Base-by-base conservation (phyloP, 2,797 vertebrate genomes). In the Falco biarmicus region DNA sequence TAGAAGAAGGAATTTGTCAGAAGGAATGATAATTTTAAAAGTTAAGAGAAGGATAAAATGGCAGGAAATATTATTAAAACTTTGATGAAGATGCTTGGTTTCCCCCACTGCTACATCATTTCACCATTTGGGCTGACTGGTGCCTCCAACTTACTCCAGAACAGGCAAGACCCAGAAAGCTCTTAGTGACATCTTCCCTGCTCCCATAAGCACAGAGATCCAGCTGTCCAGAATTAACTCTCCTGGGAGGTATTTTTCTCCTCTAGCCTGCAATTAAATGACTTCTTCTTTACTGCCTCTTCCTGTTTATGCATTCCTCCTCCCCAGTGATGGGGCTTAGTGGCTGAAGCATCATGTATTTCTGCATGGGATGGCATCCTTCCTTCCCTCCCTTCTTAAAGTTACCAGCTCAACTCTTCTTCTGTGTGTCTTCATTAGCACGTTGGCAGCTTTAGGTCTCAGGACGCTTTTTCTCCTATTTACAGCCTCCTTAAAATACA, bases 221-320 rank as follows among this genome's bases (percentile, higher is more conserved):
- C 59, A 90, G 71, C 57, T 6, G 4, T 71, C 90, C 84, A 77
- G 84, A 92, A 31, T 17, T 17, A 95, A 92, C 74, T 41, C 81
- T 89, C 84, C 57, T 14, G 75, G 75, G 78, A 93, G 75, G 51
- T 9, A 3, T 84, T 93, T 85, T 89, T 84, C 56, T 70, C 63
- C 81, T 73, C 70, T 45, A 90, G 78, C 66, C 88, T 86, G 87
- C 95, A 93, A 70, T 87, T 84, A 90, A 96, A 84, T 74, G 66
- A 74, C 77, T 90, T 89, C 82, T 95, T 48, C 77, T 90, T 82
- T 66, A 50, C 81, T 74, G 48, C 53, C 75, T 87, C 89, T 95
- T 96, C 92, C 90, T 96, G 93, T 93, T 96, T 92, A 74, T 70
- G 70, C 84, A 34, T 81, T 92, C 63, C 56, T 79, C 43, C 90